Evolutionary conservation across 1,140 invertebrate genomes (phyloP), one percentile per base, ranked within the genome.

Genomic region (Frieseomelitta varia): DNA sequence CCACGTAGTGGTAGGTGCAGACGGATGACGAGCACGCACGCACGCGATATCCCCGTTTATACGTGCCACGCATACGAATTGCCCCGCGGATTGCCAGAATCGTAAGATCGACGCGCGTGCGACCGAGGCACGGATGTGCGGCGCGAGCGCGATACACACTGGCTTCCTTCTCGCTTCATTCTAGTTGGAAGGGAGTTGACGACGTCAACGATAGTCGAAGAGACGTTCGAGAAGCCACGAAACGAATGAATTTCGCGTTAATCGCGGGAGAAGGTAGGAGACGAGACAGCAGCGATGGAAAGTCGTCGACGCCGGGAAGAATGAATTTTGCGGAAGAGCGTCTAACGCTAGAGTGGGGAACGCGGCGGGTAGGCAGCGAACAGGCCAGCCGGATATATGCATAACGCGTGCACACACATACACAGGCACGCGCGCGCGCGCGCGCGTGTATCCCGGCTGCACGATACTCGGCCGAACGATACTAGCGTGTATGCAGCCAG

Each of bases 1-100:
- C 19, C 79, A 19, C 58, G 30, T 55, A n/a, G 39, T 39, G 6
- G 39, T 39, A 47, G 69, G 15, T 24, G 58, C n/a, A 27, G 56
- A 74, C 79, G 71, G 30, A 72, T n/a, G 55, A 14, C 12, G 51
- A 4, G 63, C 39, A 39, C 58, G 81, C 81, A 78, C 55, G 65
- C 75, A 79, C 81, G 75, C 81, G 81, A 83, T 78, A 78, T n/a
- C 19, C 65, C 74, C 81, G 65, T 78, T 78, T 77, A 27, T 77
- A 77, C 74, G 74, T 77, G 74, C 17, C 56, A 63, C 56, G 74
- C 74, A 77, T 77, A 74, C 51, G 24, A 24, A 6, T 19, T 47
- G 17, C 3, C 4, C 4, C 24, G 11, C 15, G 21, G 15, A 24
- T 72, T 4, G 47, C 15, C 24, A 10, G 15, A 47, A 21, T 12